phyloP scores from a whole-genome alignment of 1,140 invertebrate genomes.

The Pogonomyrmex barbatus region DNA sequence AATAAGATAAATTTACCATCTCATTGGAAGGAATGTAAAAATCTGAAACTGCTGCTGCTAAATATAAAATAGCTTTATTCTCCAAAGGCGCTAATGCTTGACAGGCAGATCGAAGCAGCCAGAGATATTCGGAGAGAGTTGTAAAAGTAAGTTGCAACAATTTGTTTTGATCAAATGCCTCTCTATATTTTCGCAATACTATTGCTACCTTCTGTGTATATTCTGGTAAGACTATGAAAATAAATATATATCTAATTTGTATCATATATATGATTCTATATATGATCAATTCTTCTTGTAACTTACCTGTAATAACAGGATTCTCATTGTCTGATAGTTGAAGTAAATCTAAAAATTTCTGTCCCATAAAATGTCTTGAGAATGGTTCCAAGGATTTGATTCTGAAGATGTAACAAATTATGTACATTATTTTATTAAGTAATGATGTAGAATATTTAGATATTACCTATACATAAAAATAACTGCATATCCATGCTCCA shows the following conservation, averaged over 20 bases:
- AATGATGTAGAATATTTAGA: neutral
- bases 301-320: slow-evolving; percentile 87
- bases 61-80: slow-evolving; percentile 92
- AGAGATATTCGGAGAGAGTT: slow-evolving; percentile 96
- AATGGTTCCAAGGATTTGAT: slow-evolving; percentile 96
- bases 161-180: slow-evolving; percentile 88
- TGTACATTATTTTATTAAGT: neutral
- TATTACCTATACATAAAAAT: slow-evolving; percentile 91
- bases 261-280: slow-evolving; percentile 31
- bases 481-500: slow-evolving; percentile 92
- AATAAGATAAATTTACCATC: slow-evolving; percentile 89
- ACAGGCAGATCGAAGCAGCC: slow-evolving; percentile 93
- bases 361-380: slow-evolving; percentile 92
- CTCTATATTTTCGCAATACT: slow-evolving; percentile 91
- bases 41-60: slow-evolving; percentile 99
- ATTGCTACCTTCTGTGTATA: slow-evolving; percentile 89
- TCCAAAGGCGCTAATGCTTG: slow-evolving; percentile 90
- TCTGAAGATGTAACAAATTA: slow-evolving; percentile 73
- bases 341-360: slow-evolving; percentile 93
- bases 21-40: slow-evolving; percentile 98
- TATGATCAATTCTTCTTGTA: slow-evolving; percentile 34
- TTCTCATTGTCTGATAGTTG: slow-evolving; percentile 88
- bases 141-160: slow-evolving; percentile 93
- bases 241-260: slow-evolving; percentile 65
- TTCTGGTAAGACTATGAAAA: slow-evolving; percentile 88